These are phyloP conservation scores for Albula glossodonta DNA, from an alignment of 2,113 vertebrate species.

Conservation along the genomic window DNA sequence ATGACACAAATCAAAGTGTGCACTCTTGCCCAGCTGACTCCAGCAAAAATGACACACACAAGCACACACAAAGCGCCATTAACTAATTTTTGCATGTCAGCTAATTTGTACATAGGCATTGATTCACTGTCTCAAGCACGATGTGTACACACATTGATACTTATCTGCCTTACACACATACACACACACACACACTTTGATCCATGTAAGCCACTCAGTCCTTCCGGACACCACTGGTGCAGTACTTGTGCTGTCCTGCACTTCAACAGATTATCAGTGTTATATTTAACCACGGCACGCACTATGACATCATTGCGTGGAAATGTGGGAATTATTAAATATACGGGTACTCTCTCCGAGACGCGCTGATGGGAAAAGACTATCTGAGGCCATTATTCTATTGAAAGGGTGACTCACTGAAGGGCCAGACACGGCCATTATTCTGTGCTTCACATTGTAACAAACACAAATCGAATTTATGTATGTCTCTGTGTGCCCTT, in stretches of 20 bases:
- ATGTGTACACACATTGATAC: no score
- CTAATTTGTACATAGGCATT: no score
- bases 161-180: no score
- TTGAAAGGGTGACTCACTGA: slow-evolving; percentile 50
- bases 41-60: not conserved
- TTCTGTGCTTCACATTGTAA: slow-evolving; percentile 47
- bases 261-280: not conserved
- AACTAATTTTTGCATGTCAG: no score
- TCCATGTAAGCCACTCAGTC: not conserved
- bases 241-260: not conserved
- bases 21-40: not conserved
- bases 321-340: not conserved
- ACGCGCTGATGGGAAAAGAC: slow-evolving; percentile 23
- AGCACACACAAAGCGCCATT: no score
- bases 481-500: slow-evolving; percentile 23
- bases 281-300: not conserved
- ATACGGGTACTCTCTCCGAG: not conserved
- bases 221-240: not conserved
- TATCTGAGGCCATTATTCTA: slow-evolving; percentile 47
- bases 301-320: not conserved
- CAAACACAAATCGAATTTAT: slow-evolving; percentile 42
- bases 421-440: slow-evolving; percentile 37
- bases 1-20: not conserved
- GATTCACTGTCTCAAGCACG: no score
- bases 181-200: no score